Percentiles rank a stretch among this genome's conserved stretches.
These are phyloP conservation scores for Himalopsyche anomala DNA, from an alignment of 2,888 invertebrate species.

Conservation along the genomic window DNA sequence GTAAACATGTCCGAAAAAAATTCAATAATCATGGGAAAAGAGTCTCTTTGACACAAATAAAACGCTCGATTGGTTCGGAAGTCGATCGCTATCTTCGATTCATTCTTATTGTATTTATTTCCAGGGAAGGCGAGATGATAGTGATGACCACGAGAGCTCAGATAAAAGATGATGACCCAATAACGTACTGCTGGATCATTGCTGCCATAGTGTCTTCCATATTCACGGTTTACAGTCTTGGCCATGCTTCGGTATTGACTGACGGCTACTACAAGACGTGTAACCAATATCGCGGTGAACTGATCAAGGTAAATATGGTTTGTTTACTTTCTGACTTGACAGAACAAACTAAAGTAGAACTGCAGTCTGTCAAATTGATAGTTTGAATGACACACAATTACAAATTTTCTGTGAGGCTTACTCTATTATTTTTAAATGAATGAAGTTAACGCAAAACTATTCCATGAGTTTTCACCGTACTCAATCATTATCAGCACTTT, in stretches of 20 bases:
- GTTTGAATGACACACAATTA: too few relatives aligned
- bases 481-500: too few relatives aligned
- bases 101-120: slow-evolving; percentile 67
- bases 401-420: too few relatives aligned
- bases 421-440: too few relatives aligned
- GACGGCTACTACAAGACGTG: slow-evolving; percentile 88
- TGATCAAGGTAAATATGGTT: slow-evolving; percentile 77
- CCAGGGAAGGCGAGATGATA: slow-evolving; percentile 82
- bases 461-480: too few relatives aligned
- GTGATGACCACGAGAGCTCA: slow-evolving; percentile 80
- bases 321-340: background rate
- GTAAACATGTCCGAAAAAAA: too few relatives aligned
- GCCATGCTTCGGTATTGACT: slow-evolving; percentile 83
- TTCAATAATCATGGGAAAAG: too few relatives aligned
- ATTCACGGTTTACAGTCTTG: slow-evolving; percentile 81
- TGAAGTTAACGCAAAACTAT: too few relatives aligned
- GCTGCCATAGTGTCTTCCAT: slow-evolving; percentile 79
- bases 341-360: background rate
- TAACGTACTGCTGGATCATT: slow-evolving; percentile 84
- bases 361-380: too few relatives aligned
- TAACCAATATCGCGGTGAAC: slow-evolving; percentile 82
- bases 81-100: background rate
- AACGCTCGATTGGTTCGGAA: too few relatives aligned
- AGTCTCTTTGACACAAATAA: too few relatives aligned
- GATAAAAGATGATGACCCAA: slow-evolving; percentile 77